Evolutionary conservation across 2,113 vertebrate species (phyloP), one percentile per base, ranked within the genome.

Genomic region (Mionectes macconnelli): DNA sequence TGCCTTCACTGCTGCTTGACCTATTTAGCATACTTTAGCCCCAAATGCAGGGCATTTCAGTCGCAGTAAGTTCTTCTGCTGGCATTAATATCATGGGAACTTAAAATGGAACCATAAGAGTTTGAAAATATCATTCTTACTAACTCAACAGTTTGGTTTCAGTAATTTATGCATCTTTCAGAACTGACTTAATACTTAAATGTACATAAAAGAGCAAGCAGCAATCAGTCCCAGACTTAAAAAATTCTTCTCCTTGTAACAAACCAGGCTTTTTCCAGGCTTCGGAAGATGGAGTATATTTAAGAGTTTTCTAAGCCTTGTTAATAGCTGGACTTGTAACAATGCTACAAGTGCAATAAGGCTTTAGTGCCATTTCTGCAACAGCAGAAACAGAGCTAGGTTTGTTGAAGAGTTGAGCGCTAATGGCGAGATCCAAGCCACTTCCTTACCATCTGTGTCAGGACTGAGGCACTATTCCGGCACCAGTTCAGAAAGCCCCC

Each of bases 11-110:
- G 93, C 92, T 97, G 95, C 96, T 96, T 97, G 97, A 98, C 96
- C 96, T 97, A 93, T 96, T 97, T 93, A 96, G 89, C 94, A 95
- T 96, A 93, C 97, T 95, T 92, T 95, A 94, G 94, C 80, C 90
- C 73, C 7, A 10, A 81, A 90, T 77, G 60, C 2, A 7, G 60
- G 76, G 60, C 37, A 52, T 87, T 96, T 94, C 82, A 62, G 75
- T 87, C 82, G 82, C 86, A 84, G 40, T 44, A 91, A 96, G 78
- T 89, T 96, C 67, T 94, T 91, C 77, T 83, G 39, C 44, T 93
- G 82, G 75, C 78, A 80, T 90, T 88, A 93, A 84, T 90, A 90
- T 31, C 73, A 91, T 55, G 70, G 72, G 87, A 95, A 89, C 84
- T 84, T 92, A 87, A 89, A 93, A 83, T 23, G 59, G 78, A 97